Conservation (phyloP, 2,113 vertebrate genomes). For the Coryphaenoides rupestris region DNA sequence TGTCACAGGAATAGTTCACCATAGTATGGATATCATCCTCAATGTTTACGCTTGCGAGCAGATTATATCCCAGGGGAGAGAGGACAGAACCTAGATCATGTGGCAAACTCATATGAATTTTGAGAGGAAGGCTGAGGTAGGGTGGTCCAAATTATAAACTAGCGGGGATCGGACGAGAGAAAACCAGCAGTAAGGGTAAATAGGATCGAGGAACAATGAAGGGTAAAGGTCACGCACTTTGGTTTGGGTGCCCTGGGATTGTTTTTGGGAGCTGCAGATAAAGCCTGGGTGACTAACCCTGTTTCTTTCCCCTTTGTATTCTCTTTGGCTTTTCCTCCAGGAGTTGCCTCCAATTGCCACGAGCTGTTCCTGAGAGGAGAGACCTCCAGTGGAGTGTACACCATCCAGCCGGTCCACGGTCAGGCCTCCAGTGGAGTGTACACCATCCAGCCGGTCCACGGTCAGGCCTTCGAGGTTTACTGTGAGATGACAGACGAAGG, state of each 20-base stretch:
- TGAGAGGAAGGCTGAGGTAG: too few relatives aligned
- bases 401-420: constrained; percentile 81
- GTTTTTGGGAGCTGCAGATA: background rate
- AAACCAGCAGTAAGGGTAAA: too few relatives aligned
- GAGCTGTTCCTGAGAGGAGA: constrained; percentile 84
- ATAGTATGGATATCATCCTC: too few relatives aligned
- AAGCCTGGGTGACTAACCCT: constrained; percentile 7
- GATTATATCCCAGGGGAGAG: too few relatives aligned
- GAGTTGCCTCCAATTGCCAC: constrained; percentile 78
- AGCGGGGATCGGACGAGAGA: too few relatives aligned
- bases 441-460: too few relatives aligned
- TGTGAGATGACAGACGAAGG: constrained; percentile 86
- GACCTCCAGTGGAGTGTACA: constrained; percentile 79
- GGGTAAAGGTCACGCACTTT: background rate
- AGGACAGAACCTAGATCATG: too few relatives aligned
- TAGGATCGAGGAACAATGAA: background rate
- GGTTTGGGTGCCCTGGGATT: background rate
- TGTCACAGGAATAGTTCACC: too few relatives aligned
- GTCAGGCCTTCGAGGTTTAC: constrained; percentile 80
- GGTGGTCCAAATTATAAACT: too few relatives aligned
- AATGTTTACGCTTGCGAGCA: too few relatives aligned
- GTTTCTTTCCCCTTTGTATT: background rate
- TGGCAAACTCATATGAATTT: too few relatives aligned
- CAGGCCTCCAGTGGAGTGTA: too few relatives aligned
- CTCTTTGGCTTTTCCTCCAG: constrained; percentile 54